Percentiles rank a stretch among this genome's conserved stretches.
phyloP scores from a whole-genome alignment of 2,888 invertebrate species.

The Andrena dorsata region DNA sequence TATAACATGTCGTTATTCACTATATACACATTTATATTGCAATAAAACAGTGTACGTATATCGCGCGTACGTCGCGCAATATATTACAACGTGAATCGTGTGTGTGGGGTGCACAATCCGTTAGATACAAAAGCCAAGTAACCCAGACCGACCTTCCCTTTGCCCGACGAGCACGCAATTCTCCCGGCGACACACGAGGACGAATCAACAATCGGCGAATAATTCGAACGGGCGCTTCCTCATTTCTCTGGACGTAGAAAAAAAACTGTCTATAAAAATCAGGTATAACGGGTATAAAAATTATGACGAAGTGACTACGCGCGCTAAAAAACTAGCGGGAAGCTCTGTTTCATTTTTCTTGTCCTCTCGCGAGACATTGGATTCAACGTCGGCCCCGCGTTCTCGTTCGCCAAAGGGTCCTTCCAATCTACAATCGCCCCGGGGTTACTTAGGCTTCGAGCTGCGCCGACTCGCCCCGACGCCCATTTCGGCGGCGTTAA shows the following conservation, averaged over 20 bases:
- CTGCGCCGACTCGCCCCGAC: constrained; percentile 38
- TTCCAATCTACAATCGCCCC: not conserved
- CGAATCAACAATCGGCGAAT: constrained; percentile 3
- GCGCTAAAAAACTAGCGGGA: constrained; percentile 24
- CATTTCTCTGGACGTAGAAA: not conserved
- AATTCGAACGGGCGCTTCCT: not conserved
- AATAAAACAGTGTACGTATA: constrained; percentile 78
- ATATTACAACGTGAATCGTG: constrained; percentile 54
- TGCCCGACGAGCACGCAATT: not conserved
- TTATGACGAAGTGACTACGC: constrained; percentile 35
- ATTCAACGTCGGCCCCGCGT: not conserved
- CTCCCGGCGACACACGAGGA: not conserved
- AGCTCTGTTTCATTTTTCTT: not conserved
- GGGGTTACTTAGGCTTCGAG: constrained; percentile 67
- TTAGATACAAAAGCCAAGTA: constrained; percentile 60
- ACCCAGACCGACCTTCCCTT: constrained; percentile 46
- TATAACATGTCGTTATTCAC: constrained; percentile 77
- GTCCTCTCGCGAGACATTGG: not conserved
- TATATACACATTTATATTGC: constrained; percentile 85
- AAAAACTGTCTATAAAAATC: constrained; percentile 55
- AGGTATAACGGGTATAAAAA: constrained; percentile 59
- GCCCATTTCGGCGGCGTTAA: not conserved
- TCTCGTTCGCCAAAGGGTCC: not conserved
- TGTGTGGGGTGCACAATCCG: constrained; percentile 53
- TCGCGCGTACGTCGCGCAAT: constrained; percentile 62